These are phyloP conservation scores for Lasioglossum figueresi DNA, from an alignment of 2,888 invertebrate genomes.

Conservation along the genomic window DNA sequence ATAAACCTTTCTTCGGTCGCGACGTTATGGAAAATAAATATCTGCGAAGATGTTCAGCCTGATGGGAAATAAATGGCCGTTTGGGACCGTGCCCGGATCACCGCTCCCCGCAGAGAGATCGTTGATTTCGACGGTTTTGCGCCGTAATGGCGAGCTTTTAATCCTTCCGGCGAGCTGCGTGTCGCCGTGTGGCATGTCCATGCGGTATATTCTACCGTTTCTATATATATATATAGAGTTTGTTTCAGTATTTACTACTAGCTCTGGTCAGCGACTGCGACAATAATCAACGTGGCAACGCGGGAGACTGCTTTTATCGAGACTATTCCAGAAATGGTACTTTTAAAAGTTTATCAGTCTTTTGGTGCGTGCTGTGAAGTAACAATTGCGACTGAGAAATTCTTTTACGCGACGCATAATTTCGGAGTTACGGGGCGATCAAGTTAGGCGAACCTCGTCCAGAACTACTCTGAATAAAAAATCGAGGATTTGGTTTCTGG, in stretches of 20 bases:
- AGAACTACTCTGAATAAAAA: neutral
- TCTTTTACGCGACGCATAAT: too few relatives aligned
- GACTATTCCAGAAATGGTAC: neutral
- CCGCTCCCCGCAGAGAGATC: neutral
- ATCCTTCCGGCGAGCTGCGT: neutral
- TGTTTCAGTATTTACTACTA: neutral
- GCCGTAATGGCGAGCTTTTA: neutral
- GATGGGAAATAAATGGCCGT: conserved; percentile 23
- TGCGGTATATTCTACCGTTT: neutral
- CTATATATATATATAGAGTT: too few relatives aligned
- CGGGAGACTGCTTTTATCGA: neutral
- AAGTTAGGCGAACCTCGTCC: too few relatives aligned
- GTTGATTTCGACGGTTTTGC: neutral
- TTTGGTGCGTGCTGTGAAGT: neutral
- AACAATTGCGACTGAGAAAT: neutral
- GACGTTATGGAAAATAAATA: conserved; percentile 24
- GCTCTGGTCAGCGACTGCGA: neutral
- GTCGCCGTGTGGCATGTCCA: neutral
- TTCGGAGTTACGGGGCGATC: too few relatives aligned
- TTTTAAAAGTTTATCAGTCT: neutral
- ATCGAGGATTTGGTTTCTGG: conserved; percentile 21
- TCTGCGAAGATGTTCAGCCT: neutral
- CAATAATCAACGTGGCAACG: neutral
- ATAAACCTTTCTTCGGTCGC: conserved; percentile 19
- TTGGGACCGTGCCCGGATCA: neutral